Conservation (phyloP, 2,797 vertebrate species). For the Sorex maritimensis region DNA sequence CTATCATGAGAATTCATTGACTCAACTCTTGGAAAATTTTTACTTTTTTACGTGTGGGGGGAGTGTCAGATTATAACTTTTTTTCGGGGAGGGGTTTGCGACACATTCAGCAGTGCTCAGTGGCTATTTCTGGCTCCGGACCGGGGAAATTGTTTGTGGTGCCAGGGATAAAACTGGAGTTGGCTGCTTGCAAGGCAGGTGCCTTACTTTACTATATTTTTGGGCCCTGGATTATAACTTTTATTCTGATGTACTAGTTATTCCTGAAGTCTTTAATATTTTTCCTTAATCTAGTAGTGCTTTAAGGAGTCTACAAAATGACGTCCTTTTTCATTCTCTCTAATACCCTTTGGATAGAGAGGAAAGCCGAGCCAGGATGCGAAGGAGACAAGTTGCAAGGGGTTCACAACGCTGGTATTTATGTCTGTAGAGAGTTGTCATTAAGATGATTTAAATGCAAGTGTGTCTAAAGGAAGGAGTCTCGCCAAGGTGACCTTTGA, state of each 20-base stretch:
- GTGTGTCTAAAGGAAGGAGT: constrained; percentile 52
- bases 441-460: constrained; percentile 18
- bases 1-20: neutral
- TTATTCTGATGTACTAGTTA: too few species aligned
- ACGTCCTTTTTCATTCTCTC: neutral
- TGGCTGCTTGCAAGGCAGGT: too few species aligned
- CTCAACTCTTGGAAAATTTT: neutral
- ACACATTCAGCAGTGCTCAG: too few species aligned
- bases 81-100: too few species aligned
- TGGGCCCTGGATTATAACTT: too few species aligned
- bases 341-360: neutral
- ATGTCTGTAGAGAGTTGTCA: neutral
- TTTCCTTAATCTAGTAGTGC: constrained; percentile 46
- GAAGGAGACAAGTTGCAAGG: constrained; percentile 41
- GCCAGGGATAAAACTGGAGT: too few species aligned
- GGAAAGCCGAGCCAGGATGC: constrained; percentile 33
- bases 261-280: constrained; percentile 38
- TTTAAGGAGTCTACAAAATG: constrained; percentile 21
- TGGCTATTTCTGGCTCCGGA: too few species aligned
- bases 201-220: too few species aligned
- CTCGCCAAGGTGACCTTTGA: constrained; percentile 79
- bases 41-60: too few species aligned
- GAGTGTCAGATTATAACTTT: too few species aligned
- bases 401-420: constrained; percentile 25
- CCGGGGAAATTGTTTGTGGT: too few species aligned